A percentile compares a stretch with the other conserved stretches of the same genome.
phyloP scores from a whole-genome alignment of 2,113 vertebrate species.

The Tyrannus savana region DNA sequence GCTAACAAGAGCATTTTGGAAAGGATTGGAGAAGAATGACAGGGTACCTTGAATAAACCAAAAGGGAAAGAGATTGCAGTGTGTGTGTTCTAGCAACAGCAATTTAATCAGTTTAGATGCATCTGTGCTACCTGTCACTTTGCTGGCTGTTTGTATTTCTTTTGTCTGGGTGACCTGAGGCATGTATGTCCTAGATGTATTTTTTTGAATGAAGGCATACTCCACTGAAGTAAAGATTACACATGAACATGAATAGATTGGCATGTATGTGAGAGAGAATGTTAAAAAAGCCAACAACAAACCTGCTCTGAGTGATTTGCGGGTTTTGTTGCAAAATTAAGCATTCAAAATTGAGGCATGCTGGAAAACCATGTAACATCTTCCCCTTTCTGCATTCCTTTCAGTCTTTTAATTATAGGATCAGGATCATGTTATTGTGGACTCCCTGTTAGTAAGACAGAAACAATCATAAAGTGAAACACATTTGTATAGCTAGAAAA shows the following conservation, averaged over 20 bases:
- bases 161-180: not conserved
- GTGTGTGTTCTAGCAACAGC: not conserved
- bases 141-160: not conserved
- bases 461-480: not conserved
- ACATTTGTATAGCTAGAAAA: not conserved
- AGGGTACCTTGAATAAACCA: not conserved
- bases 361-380: not conserved
- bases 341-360: not conserved
- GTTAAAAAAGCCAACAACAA: not conserved
- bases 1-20: slow-evolving; percentile 56
- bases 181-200: not conserved
- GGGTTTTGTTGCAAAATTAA: not conserved
- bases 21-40: not conserved
- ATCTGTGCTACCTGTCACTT: slow-evolving; percentile 9
- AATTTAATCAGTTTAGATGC: slow-evolving; percentile 19
- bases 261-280: not conserved
- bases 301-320: not conserved
- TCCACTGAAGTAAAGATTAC: not conserved
- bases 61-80: not conserved
- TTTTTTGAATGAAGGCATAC: slow-evolving; percentile 22
- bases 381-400: not conserved
- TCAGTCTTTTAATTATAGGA: not conserved
- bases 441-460: not conserved
- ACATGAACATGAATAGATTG: not conserved
- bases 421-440: not conserved